A percentile compares a stretch with the other conserved stretches of the same genome.
Conservation (phyloP, 1,140 invertebrate genomes). For the Drosophila prosaltans region DNA sequence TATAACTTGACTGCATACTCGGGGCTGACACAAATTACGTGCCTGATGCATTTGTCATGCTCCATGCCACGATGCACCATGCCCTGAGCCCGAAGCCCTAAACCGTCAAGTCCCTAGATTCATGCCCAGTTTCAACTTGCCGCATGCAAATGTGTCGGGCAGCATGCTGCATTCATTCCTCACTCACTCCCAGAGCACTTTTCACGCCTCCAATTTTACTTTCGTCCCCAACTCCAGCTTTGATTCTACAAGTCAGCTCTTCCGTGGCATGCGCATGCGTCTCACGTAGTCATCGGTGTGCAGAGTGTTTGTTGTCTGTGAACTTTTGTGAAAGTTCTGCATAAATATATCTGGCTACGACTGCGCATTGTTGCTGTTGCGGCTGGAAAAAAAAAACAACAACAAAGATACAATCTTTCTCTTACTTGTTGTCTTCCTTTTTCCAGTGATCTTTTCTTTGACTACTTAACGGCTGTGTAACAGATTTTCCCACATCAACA, state of each 20-base stretch:
- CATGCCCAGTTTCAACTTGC: constrained; percentile 45
- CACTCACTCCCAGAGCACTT: constrained; percentile 39
- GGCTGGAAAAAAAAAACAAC: background rate
- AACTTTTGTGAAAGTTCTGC: constrained; percentile 77
- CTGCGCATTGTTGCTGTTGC: constrained; percentile 18
- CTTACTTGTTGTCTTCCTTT: constrained; percentile 13
- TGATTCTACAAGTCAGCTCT: constrained; percentile 15
- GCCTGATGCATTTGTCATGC: constrained; percentile 51
- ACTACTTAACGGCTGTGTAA: constrained; percentile 54
- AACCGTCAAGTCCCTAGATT: background rate
- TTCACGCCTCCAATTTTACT: constrained; percentile 71
- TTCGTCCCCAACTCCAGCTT: constrained; percentile 36
- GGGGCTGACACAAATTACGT: constrained; percentile 67
- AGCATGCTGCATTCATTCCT: constrained; percentile 30
- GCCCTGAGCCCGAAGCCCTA: background rate
- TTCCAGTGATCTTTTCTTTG: constrained; percentile 35
- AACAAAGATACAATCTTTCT: constrained; percentile 3
- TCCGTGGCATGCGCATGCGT: constrained; percentile 58
- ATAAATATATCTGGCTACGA: constrained; percentile 62
- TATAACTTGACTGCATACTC: constrained; percentile 43
- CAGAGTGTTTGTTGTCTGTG: constrained; percentile 38
- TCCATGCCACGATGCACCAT: background rate
- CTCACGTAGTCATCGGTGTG: constrained; percentile 51
- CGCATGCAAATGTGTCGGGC: constrained; percentile 48
- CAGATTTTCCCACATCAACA: constrained; percentile 56